Evolutionary conservation across 2,888 invertebrate genomes (phyloP), one percentile per base, ranked within the genome.

Genomic region (Clitarchus hookeri): DNA sequence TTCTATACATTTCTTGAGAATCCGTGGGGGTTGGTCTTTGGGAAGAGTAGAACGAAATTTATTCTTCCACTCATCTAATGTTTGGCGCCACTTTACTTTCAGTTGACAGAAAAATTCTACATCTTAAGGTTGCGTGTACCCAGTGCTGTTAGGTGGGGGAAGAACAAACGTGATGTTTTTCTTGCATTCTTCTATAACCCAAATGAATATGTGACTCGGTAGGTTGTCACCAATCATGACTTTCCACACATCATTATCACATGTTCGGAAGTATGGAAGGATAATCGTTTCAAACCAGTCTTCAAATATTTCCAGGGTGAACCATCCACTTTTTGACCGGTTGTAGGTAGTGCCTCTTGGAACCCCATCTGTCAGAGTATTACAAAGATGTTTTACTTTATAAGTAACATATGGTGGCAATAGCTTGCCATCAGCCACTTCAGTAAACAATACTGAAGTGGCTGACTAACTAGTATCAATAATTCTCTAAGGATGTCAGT

Each of bases 161-260:
- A 82, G 11, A 36, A 82, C 82, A 82, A 82, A 82, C 19, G 13
- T 36, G 8, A 82, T 82, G 44, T 82, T 82, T 36, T 36, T 27
- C 6, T 26, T 36, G 36, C 36, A 82, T n/a, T 36, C 36, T 82
- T 82, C 82, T 26, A 82, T 82, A 13, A 82, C 82, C 11, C 36
- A 11, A 36, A 26, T 0, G 9, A 36, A 82, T 26, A 82, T 26
- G 23, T 82, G 82, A 44, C 27, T 27, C 13, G 27, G 3, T 9
- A 82, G n/a, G 27, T 82, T 82, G 36, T 82, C 82, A 4, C 82
- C 82, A 26, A 82, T 82, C 23, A 82, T 36, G n/a, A 82, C 82
- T 23, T 36, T 82, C 25, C 9, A 16, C 19, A 44, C 82, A 26
- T 27, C 48, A 12, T n/a, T 79, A 23, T 79, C 27, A 26, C 27